These are phyloP conservation scores for Glyphotaelius pellucidus DNA, from an alignment of 2,888 invertebrate genomes.

Conservation along the genomic window DNA sequence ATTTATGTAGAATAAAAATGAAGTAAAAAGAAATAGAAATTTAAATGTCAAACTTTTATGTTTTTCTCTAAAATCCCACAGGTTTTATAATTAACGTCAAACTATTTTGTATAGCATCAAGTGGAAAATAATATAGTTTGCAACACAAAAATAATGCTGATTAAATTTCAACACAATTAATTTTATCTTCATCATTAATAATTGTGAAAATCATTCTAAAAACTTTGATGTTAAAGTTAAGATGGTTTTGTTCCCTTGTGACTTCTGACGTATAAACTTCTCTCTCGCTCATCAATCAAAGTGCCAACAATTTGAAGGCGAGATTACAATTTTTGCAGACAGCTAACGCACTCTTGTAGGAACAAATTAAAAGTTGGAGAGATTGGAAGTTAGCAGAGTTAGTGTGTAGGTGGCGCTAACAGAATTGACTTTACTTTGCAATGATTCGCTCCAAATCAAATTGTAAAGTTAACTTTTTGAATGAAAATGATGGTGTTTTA, in stretches of 20 bases:
- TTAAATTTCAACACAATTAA: background rate
- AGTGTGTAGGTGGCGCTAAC: background rate
- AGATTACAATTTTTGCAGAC: constrained; percentile 32
- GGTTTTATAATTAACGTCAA: too few species aligned
- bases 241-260: constrained; percentile 23
- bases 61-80: too few species aligned
- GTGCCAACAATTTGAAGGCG: constrained; percentile 17
- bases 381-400: background rate
- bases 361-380: constrained; percentile 40
- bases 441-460: background rate
- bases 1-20: too few species aligned
- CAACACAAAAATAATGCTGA: background rate
- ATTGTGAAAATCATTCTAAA: background rate
- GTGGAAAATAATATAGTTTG: background rate
- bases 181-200: background rate
- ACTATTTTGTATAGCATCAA: too few species aligned
- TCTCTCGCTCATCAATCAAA: constrained; percentile 28
- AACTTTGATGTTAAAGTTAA: background rate
- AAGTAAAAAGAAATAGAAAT: too few species aligned
- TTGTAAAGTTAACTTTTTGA: background rate
- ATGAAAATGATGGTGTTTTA: background rate
- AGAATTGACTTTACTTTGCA: background rate
- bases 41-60: too few species aligned
- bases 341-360: background rate
- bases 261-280: background rate